Base-by-base conservation (phyloP, 2,888 invertebrate genomes). In the Xylocampa areola region DNA sequence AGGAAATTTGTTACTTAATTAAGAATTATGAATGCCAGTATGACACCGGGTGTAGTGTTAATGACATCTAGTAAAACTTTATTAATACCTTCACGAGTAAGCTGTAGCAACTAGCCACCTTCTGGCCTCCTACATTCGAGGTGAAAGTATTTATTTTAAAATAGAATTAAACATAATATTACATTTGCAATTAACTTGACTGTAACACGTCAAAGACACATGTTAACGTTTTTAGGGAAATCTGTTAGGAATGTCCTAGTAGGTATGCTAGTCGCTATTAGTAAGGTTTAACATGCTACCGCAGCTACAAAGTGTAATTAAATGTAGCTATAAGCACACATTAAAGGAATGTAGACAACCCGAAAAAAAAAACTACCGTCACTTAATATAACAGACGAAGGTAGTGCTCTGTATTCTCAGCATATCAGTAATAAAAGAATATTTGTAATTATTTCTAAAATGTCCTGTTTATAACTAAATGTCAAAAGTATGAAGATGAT, bases 401-500 rank as follows among this genome's bases (percentile, higher is more conserved):
- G n/a, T n/a, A n/a, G 36, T 21, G 19, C n/a, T 36, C n/a, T 19
- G 19, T 19, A 36, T 7, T 7, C 11, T 7, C 21, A n/a, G 6
- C n/a, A n/a, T n/a, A 17, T 8, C 4, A 17, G 1, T 27, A 27
- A 27, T 27, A 30, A n/a, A 4, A 21, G 36, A 8, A 14, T 58
- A 48, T 29, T 47, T 33, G 39, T 29, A 59, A 25, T 44, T 45
- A 37, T 25, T 10, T n/a, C n/a, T 1, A 30, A 39, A 33, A 62
- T 65, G 47, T 54, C 54, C 36, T 27, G 30, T 30, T 43, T 36
- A 40, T 25, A 44, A 21, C n/a, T 43, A 32, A 62, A 64, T 65
- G 58, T 35, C 57, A 48, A 37, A 32, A 65, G 13, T 43, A 19
- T 39, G 58, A 65, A 57, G 49, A 65, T 32, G 59, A 57, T 49